A percentile compares a stretch with the other conserved stretches of the same genome.
phyloP scores from a whole-genome alignment of 2,797 vertebrate species.

The Cephalopachus bancanus region DNA sequence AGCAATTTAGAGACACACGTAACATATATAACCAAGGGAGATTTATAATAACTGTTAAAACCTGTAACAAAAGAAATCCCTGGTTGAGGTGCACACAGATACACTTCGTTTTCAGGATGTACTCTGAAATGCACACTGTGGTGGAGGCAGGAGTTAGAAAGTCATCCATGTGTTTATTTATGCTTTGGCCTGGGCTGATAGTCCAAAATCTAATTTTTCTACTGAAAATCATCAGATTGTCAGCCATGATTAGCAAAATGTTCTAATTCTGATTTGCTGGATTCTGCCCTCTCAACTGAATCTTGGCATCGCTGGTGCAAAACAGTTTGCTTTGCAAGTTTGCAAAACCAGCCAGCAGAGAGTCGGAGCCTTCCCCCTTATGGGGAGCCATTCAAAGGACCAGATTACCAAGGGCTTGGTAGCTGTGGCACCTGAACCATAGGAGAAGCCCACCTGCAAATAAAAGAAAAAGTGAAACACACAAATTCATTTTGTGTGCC shows the following conservation, averaged over 20 bases:
- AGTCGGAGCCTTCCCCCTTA: slow-evolving; percentile 59
- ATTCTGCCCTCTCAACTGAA: slow-evolving; percentile 79
- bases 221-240: slow-evolving; percentile 67
- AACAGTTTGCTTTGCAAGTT: slow-evolving; percentile 79
- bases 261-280: slow-evolving; percentile 79
- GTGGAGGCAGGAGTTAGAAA: background rate
- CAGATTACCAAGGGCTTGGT: slow-evolving; percentile 76
- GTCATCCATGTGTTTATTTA: background rate
- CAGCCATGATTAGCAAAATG: slow-evolving; percentile 67
- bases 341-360: slow-evolving; percentile 78
- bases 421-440: slow-evolving; percentile 97
- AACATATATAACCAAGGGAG: slow-evolving; percentile 79
- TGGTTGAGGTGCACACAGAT: slow-evolving; percentile 91
- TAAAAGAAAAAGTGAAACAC: slow-evolving; percentile 92
- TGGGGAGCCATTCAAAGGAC: slow-evolving; percentile 42
- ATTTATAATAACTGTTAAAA: slow-evolving; percentile 87
- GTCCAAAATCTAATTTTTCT: slow-evolving; percentile 75
- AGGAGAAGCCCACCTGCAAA: slow-evolving; percentile 93
- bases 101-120: slow-evolving; percentile 75
- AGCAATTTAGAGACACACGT: slow-evolving; percentile 76
- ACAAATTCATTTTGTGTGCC: slow-evolving; percentile 89
- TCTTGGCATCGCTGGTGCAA: slow-evolving; percentile 75
- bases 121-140: slow-evolving; percentile 50
- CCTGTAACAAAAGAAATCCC: slow-evolving; percentile 90
- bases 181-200: slow-evolving; percentile 68